These are phyloP conservation scores for Lasioglossum albipes DNA, from an alignment of 1,140 invertebrate genomes.

Conservation along the genomic window DNA sequence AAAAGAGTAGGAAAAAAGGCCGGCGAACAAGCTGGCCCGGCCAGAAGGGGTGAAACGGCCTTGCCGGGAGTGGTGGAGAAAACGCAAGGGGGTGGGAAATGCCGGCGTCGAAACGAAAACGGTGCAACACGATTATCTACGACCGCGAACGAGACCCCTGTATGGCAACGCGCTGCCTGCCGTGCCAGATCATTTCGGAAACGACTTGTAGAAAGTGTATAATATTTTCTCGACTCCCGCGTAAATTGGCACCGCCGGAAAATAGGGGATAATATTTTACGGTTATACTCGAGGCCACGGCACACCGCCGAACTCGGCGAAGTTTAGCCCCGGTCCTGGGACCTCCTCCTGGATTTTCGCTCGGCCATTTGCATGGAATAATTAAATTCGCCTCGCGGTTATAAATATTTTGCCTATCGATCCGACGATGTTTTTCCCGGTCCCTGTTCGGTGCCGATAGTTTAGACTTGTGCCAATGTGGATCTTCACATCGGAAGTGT, in stretches of 20 bases:
- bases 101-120: conserved; percentile 44
- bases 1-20: conserved; percentile 32
- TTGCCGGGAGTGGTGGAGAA: background rate
- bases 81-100: background rate
- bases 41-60: background rate
- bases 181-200: conserved; percentile 58
- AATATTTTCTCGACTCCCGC: conserved; percentile 37
- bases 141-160: conserved; percentile 25
- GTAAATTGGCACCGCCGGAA: conserved; percentile 29
- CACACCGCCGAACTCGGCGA: background rate
- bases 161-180: conserved; percentile 25
- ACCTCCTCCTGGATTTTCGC: background rate
- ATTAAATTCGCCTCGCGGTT: background rate
- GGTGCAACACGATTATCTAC: conserved; percentile 55
- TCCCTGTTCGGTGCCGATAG: too few species aligned
- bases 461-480: too few species aligned
- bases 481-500: too few species aligned
- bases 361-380: background rate
- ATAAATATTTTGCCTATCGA: too few species aligned
- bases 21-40: background rate
- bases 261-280: conserved; percentile 12
- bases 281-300: background rate
- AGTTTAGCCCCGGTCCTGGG: background rate
- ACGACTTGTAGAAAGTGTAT: conserved; percentile 53
- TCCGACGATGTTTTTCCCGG: too few species aligned